phyloP scores from a whole-genome alignment of 2,888 invertebrate genomes.

The Dinocampus coccinellae region DNA sequence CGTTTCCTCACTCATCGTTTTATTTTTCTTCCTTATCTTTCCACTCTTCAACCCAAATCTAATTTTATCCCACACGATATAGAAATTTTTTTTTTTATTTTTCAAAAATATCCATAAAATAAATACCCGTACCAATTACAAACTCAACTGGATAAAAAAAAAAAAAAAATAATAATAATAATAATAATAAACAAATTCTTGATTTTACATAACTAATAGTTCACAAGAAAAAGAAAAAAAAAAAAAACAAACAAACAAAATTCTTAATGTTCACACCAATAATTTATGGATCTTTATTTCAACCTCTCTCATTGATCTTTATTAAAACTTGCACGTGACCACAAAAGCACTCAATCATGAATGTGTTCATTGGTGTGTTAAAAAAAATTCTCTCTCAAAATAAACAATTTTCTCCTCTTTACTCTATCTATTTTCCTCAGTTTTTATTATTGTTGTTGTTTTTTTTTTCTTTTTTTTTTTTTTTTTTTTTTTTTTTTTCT shows the following conservation, averaged over 20 bases:
- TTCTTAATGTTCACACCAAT: not conserved
- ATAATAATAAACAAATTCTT: not conserved
- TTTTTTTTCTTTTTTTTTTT: not conserved
- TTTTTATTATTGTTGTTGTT: too few relatives aligned
- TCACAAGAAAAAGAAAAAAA: not conserved
- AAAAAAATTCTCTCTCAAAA: constrained; percentile 41
- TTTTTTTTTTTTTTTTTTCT: not conserved
- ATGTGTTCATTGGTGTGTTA: constrained; percentile 45
- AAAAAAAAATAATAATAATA: too few relatives aligned
- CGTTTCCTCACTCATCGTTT: not conserved
- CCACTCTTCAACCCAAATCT: not conserved
- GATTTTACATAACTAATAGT: not conserved
- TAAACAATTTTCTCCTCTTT: not conserved
- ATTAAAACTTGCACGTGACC: constrained; percentile 38
- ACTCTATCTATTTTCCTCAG: constrained; percentile 16
- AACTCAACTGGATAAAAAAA: not conserved
- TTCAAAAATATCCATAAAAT: too few relatives aligned
- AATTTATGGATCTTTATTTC: constrained; percentile 15
- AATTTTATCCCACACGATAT: too few relatives aligned
- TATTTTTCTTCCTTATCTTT: constrained; percentile 5
- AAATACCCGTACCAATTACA: not conserved
- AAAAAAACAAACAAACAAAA: not conserved
- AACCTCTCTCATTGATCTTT: constrained; percentile 31
- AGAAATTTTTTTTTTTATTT: too few relatives aligned
- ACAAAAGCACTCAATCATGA: constrained; percentile 43